phyloP scores from a whole-genome alignment of 1,140 invertebrate genomes.

The Drosophila novamexicana region DNA sequence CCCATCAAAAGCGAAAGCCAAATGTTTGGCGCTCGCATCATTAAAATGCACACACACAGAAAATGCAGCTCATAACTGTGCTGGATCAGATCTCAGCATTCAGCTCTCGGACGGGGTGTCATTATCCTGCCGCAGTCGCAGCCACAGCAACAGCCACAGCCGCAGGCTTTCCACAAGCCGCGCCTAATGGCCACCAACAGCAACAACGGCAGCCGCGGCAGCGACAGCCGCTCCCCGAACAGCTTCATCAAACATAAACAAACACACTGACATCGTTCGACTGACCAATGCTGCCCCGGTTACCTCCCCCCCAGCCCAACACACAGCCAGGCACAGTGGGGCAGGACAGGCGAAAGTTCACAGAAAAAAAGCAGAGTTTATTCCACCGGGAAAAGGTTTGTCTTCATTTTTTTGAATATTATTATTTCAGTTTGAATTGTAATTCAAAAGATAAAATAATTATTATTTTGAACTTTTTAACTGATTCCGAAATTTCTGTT shows the following conservation, averaged over 20 bases:
- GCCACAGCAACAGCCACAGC: constrained; percentile 5
- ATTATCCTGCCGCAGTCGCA: constrained; percentile 65
- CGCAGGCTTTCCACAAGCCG: constrained; percentile 51
- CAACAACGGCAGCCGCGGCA: constrained; percentile 31
- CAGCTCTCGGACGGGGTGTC: constrained; percentile 54
- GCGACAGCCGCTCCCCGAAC: constrained; percentile 52
- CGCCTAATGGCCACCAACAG: constrained; percentile 78
- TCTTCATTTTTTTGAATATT: neutral
- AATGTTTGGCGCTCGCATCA: constrained; percentile 35
- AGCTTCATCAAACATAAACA: constrained; percentile 80
- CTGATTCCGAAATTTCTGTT: neutral
- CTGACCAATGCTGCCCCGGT: constrained; percentile 48
- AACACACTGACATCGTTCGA: constrained; percentile 55
- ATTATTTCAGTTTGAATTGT: neutral
- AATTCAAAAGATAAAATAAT: too few relatives aligned
- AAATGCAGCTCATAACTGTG: constrained; percentile 32
- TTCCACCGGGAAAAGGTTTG: neutral
- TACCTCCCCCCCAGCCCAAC: constrained; percentile 3
- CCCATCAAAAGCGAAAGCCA: constrained; percentile 55
- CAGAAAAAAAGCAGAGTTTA: neutral
- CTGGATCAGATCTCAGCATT: constrained; percentile 17
- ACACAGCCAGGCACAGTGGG: constrained; percentile 21
- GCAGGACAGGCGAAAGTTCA: neutral
- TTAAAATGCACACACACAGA: constrained; percentile 34
- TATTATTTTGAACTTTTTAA: too few relatives aligned